phyloP scores from a whole-genome alignment of 2,797 vertebrate genomes.

The Dipus sagitta region DNA sequence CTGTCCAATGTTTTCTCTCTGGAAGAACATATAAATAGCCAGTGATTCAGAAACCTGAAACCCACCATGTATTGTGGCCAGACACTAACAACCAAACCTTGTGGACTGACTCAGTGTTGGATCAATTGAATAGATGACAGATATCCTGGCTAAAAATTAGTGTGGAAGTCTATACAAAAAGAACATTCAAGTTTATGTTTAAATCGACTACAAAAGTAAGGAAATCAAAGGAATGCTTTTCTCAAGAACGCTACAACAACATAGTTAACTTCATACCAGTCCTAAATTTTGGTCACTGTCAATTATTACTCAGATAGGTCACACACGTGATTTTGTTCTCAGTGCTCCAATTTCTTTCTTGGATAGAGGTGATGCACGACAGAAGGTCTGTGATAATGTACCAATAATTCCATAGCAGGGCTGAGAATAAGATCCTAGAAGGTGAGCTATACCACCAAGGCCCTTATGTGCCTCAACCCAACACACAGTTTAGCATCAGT shows the following conservation, averaged over 20 bases:
- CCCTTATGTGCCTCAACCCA: neutral
- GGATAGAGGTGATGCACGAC: neutral
- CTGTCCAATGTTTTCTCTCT: slow-evolving; percentile 28
- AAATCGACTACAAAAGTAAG: neutral
- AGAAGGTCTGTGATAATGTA: neutral
- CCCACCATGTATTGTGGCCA: neutral
- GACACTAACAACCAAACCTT: neutral
- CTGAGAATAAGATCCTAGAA: neutral
- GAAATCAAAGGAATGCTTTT: slow-evolving; percentile 28
- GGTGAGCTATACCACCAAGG: neutral
- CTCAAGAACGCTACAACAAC: neutral
- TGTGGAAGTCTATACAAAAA: neutral
- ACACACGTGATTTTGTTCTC: neutral
- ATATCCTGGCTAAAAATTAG: neutral
- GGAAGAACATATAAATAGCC: neutral
- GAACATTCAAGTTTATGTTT: neutral
- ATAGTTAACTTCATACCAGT: neutral
- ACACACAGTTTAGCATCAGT: no score
- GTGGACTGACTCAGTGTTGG: neutral
- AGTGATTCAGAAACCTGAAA: neutral
- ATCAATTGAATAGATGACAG: neutral
- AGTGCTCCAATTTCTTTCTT: neutral
- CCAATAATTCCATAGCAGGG: neutral
- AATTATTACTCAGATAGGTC: neutral
- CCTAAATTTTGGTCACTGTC: neutral